Base-by-base conservation (phyloP, 2,797 vertebrate genomes). In the Sebastolobus altivelis region DNA sequence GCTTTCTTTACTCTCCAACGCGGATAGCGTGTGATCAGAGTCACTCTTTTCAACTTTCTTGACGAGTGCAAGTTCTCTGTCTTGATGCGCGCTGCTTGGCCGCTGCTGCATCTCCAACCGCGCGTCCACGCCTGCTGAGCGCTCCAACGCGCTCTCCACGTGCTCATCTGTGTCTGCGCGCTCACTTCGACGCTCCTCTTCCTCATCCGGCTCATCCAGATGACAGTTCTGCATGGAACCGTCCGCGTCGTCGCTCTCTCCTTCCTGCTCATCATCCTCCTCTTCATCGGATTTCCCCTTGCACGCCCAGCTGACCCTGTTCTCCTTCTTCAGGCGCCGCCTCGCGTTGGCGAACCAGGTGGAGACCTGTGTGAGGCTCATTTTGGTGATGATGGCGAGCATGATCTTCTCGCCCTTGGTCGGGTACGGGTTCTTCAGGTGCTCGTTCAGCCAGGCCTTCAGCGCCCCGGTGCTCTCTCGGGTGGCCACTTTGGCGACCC, bases 361-460 rank as follows among this genome's bases (percentile, higher is more conserved):
- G 78, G 96, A 97, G 55, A 97, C 96, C 87, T 97, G 96, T 1
- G 96, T 97, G 13, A 97, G 94, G 88, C 95, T 96, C 96, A 97
- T 97, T 25, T 96, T 97, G 59, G 96, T 96, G 79, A 97, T 96
- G 78, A 97, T 96, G 72, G 96, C 96, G 8, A 97, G 94, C 96
- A 97, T 97, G 88, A 97, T 96, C 59, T 97, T 97, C 91, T 97
- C 96, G 6, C 96, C 96, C 67, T 97, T 97, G 38, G 96, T 96
- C 2, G 96, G 96, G 14, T 97, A 97, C 1, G 96, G 96, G 90
- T 97, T 97, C 85, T 96, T 96, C 80, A 96, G 92, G 85, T 96
- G 96, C 85, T 97, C 96, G 88, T 95, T 96, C 18, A 97, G 94
- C 96, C 96, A 97, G 63, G 95, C 95, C 85, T 96, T 97, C 13